Evolutionary conservation across 2,113 vertebrate species (phyloP), one percentile per base, ranked within the genome.

Genomic region (Phylloscopus trochiloides): DNA sequence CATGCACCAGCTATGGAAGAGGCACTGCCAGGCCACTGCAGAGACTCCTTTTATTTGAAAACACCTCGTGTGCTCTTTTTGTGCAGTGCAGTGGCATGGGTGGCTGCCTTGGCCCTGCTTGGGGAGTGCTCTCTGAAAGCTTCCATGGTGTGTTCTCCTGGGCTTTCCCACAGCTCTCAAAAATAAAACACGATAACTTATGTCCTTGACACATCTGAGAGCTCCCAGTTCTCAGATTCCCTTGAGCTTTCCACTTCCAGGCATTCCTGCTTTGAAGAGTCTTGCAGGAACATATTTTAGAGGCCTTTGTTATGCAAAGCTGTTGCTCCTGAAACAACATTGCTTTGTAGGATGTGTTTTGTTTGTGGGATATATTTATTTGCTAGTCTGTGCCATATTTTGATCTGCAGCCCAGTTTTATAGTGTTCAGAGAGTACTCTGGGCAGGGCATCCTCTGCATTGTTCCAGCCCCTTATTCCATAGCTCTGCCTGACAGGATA

Each of bases 191-290:
- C 3, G 16, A 19, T 77, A 50, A 78, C 81, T 90, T 63, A 71
- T 5, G 96, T 94, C 89, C 87, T 73, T 66, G 80, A 85, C 10
- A 5, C 58, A 34, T 92, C 87, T 72, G 84, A 91, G 83, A 61
- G 50, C 80, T 96, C 84, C 93, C 70, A 85, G 70, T 85, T 92
- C 84, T 86, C 73, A 19, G 68, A 43, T 51, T 88, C 91, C 93
- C 70, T 54, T 87, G 93, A 89, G 93, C 68, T 94, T 95, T 86
- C 59, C 80, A 57, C 77, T 97, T 96, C 92, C 92, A 94, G 63
- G 58, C 82, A 50, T 79, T 91, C 62, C 81, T 73, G 67, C 94
- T 96, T 90, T 91, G 93, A 94, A 91, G 90, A 73, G 58, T 58
- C 63, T 73, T 58, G 62, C 65, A 74, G 63, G 66, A 92, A 51